Evolutionary conservation across 2,888 invertebrate genomes (phyloP), one percentile per base, ranked within the genome.

Genomic region (Glaucopsyche alexis): DNA sequence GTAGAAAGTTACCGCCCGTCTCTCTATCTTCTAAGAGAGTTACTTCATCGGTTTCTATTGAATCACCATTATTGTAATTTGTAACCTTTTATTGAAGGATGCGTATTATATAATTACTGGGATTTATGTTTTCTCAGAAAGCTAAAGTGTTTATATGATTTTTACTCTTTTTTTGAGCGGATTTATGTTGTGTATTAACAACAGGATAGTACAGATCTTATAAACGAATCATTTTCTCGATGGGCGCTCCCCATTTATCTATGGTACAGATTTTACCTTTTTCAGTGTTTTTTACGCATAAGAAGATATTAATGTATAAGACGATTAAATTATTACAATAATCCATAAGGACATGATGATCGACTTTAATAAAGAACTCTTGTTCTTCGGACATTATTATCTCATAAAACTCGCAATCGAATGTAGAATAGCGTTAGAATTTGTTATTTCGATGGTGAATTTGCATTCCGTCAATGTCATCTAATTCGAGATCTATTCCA

Each of bases 1-100:
- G 84, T 91, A 92, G 92, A 93, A 93, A 93, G 93, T 93, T 89
- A 86, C 86, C 84, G 84, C 78, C 83, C 80, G 82, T 82, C 83
- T 83, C 82, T 80, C 80, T 80, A 79, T 81, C 81, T 80, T 81
- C 81, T 52, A 67, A 55, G 45, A 45, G 42, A 65, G 49, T 67
- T 42, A 69, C 55, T 69, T 50, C 72, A 67, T 50, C 52, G 50
- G 19, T 72, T 55, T 72, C 55, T 42, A 55, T 72, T 67, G 49
- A 55, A 52, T 50, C 14, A 3, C 60, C 14, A 7, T 42, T 42
- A 42, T 42, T 42, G 42, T 29, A 29, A 4, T 60, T 60, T 71
- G 42, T 52, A 16, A 14, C 38, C 40, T 52, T 42, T 29, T 29
- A 52, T 71, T 70, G 29, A 19, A 60, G 60, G 29, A 29, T 38